Evolutionary conservation across 2,888 invertebrate genomes (phyloP), one percentile per base, ranked within the genome.

Genomic region (Oscheius sp.): DNA sequence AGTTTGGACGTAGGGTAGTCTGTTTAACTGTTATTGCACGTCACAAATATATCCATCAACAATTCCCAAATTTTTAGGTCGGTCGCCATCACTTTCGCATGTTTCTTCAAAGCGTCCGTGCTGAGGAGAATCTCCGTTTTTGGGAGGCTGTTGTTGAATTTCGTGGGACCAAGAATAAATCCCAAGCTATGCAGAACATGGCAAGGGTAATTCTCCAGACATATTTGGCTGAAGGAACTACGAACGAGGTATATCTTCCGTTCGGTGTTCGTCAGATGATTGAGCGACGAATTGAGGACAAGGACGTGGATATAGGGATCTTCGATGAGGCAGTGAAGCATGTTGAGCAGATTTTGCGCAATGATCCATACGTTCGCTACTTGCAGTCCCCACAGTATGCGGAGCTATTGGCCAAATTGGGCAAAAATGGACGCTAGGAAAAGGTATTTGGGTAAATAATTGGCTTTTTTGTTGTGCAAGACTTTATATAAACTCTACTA

Each of bases 241-340:
- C 72, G 26, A 85, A 80, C 64, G 85, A 85, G 73, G 81, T 84
- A 14, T 85, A 81, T 63, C 73, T 85, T n/a, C 84, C 85, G 47
- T 83, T 81, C 56, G 83, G 82, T 0, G 73, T 83, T 33, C 81
- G 85, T 22, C 83, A 85, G 51, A 71, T 75, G 56, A 80, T 84
- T 36, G 80, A 81, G 41, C 74, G 77, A 44, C 71, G 73, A 17
- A 70, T 82, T 9, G 67, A 71, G 12, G 83, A 83, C 47, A 81
- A 78, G 41, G 77, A 82, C 3, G 77, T 82, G 44, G 85, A 85
- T 56, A 80, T 81, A 14, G 68, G 76, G 0, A 75, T 85, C 9
- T 85, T 85, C 67, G 85, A 85, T 57, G 83, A 84, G 38, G 81
- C 85, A 6, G 80, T 81, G 50, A 84, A 82, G 33, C 83, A 85